These are phyloP conservation scores for Branchinecta lindahli DNA, from an alignment of 1,140 invertebrate species.

Conservation along the genomic window DNA sequence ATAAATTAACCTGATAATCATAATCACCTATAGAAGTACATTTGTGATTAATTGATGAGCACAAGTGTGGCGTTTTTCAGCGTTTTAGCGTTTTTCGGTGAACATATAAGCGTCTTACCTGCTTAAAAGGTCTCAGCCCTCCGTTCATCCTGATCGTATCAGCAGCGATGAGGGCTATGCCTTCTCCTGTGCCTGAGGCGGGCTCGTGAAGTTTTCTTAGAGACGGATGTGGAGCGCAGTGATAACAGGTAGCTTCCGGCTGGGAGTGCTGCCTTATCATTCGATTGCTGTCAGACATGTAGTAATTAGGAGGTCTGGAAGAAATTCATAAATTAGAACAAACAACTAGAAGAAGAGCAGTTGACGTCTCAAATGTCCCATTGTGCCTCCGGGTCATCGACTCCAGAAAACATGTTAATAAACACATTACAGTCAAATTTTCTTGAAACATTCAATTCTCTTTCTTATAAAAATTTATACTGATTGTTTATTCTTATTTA, in stretches of 20 bases:
- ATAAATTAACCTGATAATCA: too few relatives aligned
- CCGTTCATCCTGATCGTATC: constrained; percentile 91
- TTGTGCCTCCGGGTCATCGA: too few relatives aligned
- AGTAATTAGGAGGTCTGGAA: neutral
- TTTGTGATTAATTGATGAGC: too few relatives aligned
- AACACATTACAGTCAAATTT: too few relatives aligned
- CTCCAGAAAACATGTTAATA: too few relatives aligned
- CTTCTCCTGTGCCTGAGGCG: constrained; percentile 15
- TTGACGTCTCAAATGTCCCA: too few relatives aligned
- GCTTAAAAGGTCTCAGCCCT: constrained; percentile 86
- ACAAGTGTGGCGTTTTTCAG: too few relatives aligned
- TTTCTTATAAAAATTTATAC: too few relatives aligned
- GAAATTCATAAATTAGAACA: neutral
- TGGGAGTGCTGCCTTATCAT: constrained; percentile 82
- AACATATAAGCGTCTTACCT: constrained; percentile 44
- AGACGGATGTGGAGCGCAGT: constrained; percentile 40
- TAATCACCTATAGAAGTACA: too few relatives aligned
- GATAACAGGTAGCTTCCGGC: constrained; percentile 50
- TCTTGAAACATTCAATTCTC: too few relatives aligned
- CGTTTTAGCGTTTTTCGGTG: too few relatives aligned
- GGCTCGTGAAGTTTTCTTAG: constrained; percentile 50
- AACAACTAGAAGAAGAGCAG: neutral
- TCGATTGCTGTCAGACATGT: constrained; percentile 32
- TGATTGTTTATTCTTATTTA: too few relatives aligned
- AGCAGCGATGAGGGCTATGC: constrained; percentile 86